Conservation (phyloP, 1,140 invertebrate genomes). For the Phocides pigmalion region DNA sequence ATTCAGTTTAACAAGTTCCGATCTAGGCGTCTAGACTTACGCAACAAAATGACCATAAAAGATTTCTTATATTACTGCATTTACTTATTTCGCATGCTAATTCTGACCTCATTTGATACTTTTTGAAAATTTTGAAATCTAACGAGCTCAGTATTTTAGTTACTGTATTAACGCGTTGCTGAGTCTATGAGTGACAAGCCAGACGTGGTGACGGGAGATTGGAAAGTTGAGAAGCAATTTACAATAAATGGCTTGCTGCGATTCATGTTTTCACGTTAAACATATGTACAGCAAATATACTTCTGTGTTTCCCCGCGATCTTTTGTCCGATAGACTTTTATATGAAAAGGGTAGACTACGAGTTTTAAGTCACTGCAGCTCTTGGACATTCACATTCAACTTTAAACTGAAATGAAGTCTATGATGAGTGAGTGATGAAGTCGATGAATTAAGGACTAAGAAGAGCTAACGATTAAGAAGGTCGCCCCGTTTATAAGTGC, state of each 20-base stretch:
- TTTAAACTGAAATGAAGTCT: too few species aligned
- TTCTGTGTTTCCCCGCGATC: too few species aligned
- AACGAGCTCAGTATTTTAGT: not conserved
- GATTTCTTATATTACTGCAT: constrained; percentile 20
- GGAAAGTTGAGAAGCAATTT: constrained; percentile 1
- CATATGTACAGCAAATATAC: too few species aligned
- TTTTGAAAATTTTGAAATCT: constrained; percentile 25
- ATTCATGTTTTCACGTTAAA: not conserved
- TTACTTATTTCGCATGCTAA: constrained; percentile 29
- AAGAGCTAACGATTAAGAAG: too few species aligned
- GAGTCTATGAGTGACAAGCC: not conserved
- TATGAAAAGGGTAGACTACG: too few species aligned
- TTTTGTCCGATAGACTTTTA: too few species aligned
- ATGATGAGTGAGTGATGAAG: too few species aligned
- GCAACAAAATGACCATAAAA: constrained; percentile 22
- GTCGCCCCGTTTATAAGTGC: too few species aligned
- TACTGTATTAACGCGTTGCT: not conserved
- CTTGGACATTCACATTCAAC: too few species aligned
- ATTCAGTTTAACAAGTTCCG: constrained; percentile 32
- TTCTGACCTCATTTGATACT: constrained; percentile 6
- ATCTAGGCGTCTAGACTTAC: constrained; percentile 19
- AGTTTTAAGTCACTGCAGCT: too few species aligned
- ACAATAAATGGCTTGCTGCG: not conserved
- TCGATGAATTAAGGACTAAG: too few species aligned
- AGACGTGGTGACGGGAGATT: not conserved